Base-by-base conservation (phyloP, 2,797 vertebrate species). In the Poecilia picta region DNA sequence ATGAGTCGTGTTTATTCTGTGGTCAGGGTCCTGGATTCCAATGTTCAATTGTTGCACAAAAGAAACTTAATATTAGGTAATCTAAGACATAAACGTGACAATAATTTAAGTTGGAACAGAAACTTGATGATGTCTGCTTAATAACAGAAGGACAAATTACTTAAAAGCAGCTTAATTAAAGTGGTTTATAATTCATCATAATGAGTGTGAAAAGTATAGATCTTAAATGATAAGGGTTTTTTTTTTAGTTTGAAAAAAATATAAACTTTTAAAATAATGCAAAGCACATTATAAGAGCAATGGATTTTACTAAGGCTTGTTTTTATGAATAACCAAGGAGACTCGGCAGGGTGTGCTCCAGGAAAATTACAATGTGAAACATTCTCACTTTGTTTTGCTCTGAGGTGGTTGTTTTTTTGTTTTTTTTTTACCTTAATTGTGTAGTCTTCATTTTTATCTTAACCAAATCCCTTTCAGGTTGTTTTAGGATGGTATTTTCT, bases 1-100 rank as follows among this genome's bases (percentile, higher is more conserved):
- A 68, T 76, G 73, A 81, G 74, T 71, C 62, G 80, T 78, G 8
- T 87, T 89, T 89, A 89, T 88, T 87, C 82, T 72, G 25, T 6
- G 16, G 18, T 74, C 20, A 45, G 28, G 39, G 31, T 57, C 33
- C 16, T 20, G 15, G 66, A 20, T 41, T 71, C 23, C 47, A 49
- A 20, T 49, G 46, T 18, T 47, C 18, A 47, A 49, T 20, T 49
- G 47, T 49, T 49, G 20, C 47, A 6, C 18, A 7, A 49, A 18
- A 16, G 20, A 18, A 49, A 8, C 18, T 20, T 49, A 2, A 49
- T 23, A 2, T 49, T 49, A 20, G 47, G 47, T 49, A 2, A 49
- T 49, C 5, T 0, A 49, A 49, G 47, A 23, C 47, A 49, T 49
- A 49, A 8, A 49, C 2, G 0, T 20, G 18, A 8, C 47, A 49